Evolutionary conservation across 2,797 vertebrate species (phyloP).

Genomic region (Adrianichthys oophorus): DNA sequence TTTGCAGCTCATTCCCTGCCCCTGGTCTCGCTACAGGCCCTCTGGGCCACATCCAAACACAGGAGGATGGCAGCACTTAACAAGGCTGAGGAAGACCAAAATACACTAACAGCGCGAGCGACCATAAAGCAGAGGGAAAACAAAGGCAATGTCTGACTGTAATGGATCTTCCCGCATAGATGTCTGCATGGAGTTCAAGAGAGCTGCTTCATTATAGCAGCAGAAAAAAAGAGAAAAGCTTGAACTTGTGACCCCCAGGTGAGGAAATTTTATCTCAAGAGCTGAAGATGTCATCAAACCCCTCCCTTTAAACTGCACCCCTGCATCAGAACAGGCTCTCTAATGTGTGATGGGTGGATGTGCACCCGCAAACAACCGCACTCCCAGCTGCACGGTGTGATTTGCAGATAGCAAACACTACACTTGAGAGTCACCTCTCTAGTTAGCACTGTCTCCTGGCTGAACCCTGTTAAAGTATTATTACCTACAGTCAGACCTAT

Average conservation of each 20-base stretch:
- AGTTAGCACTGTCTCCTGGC: constrained; percentile 67
- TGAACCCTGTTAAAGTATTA: constrained; percentile 70
- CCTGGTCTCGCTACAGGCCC: constrained; percentile 79
- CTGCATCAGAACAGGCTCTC: constrained; percentile 42
- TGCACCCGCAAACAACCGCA: constrained; percentile 37
- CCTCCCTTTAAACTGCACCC: constrained; percentile 32
- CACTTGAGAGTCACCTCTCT: constrained; percentile 73
- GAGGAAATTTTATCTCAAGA: constrained; percentile 56
- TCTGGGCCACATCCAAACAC: constrained; percentile 80
- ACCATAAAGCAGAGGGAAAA: constrained; percentile 72
- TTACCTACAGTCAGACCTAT: constrained; percentile 69
- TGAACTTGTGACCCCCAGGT: constrained; percentile 75
- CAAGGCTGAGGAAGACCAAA: constrained; percentile 68
- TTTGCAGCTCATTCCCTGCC: constrained; percentile 72
- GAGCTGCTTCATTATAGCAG: constrained; percentile 68
- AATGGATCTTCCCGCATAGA: constrained; percentile 59
- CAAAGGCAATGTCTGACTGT: constrained; percentile 68
- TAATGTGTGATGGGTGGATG: constrained; percentile 50
- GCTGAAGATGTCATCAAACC: constrained; percentile 61
- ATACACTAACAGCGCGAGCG: constrained; percentile 68
- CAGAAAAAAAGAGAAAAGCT: constrained; percentile 44
- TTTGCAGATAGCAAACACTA: constrained; percentile 75
- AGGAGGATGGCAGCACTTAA: constrained; percentile 77
- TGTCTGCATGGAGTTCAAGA: constrained; percentile 63
- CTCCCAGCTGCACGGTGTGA: constrained; percentile 51